phyloP scores from a whole-genome alignment of 2,113 vertebrate genomes.

The Nycticryphes semicollaris region DNA sequence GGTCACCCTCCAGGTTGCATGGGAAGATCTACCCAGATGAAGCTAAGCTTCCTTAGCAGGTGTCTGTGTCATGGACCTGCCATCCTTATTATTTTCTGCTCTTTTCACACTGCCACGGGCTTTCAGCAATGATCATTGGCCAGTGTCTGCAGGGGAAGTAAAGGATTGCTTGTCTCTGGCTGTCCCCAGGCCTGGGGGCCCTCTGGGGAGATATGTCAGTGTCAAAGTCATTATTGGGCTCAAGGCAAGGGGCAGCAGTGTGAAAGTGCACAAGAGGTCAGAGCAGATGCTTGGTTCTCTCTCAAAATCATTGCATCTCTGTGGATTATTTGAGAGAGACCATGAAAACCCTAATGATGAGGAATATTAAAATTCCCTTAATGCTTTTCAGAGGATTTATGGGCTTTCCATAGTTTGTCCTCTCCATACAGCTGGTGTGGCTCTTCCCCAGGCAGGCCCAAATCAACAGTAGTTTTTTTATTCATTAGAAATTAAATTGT shows the following conservation, averaged over 20 bases:
- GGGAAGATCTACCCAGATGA: not conserved
- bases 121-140: not conserved
- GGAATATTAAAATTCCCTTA: not conserved
- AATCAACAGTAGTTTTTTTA: not conserved
- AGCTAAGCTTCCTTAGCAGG: not conserved
- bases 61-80: not conserved
- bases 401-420: not conserved
- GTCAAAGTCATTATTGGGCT: slow-evolving; percentile 5
- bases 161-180: not conserved
- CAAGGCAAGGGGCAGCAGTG: not conserved
- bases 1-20: not conserved
- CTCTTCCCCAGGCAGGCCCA: not conserved
- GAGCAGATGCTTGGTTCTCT: not conserved
- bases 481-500: not conserved
- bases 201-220: not conserved
- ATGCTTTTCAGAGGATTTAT: not conserved
- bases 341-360: not conserved
- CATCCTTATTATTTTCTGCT: slow-evolving; percentile 15
- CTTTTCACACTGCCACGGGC: slow-evolving; percentile 27
- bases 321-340: not conserved
- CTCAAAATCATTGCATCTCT: not conserved
- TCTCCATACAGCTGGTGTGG: not conserved
- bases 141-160: not conserved
- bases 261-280: not conserved
- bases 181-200: not conserved